Percentiles rank a stretch among this genome's conserved stretches.
Conservation (phyloP, 2,113 vertebrate species). For the Ascaphus truei region DNA sequence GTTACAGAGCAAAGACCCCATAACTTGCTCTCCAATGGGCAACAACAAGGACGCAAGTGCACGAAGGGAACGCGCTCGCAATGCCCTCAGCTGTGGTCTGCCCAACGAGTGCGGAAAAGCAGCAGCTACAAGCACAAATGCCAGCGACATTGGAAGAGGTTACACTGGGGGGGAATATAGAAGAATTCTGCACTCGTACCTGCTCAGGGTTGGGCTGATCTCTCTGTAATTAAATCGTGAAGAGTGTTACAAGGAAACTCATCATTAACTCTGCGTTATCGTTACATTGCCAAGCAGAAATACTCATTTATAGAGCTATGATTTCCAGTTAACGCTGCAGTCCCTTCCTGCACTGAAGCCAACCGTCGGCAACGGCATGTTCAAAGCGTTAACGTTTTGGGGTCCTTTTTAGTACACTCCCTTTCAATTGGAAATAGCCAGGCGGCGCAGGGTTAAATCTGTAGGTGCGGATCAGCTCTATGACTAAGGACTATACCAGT, state of each 20-base stretch:
- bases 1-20: background rate
- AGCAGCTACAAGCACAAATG: constrained; percentile 25
- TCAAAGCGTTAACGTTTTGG: too few species aligned
- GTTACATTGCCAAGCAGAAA: background rate
- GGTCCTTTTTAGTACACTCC: too few species aligned
- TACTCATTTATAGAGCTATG: background rate
- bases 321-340: background rate
- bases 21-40: background rate
- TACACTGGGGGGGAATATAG: constrained; percentile 1
- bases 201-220: constrained; percentile 68
- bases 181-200: constrained; percentile 67
- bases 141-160: background rate
- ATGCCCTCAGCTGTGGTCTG: background rate
- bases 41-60: background rate
- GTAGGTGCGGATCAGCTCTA: too few species aligned
- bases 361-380: too few species aligned
- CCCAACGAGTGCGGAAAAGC: constrained; percentile 5
- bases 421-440: too few species aligned
- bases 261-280: background rate
- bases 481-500: too few species aligned
- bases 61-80: background rate
- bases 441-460: too few species aligned
- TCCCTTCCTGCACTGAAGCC: too few species aligned
- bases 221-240: constrained; percentile 73
- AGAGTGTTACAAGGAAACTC: constrained; percentile 10